These are phyloP conservation scores for Oostethus manadensis DNA, from an alignment of 2,113 vertebrate species.

Conservation along the genomic window DNA sequence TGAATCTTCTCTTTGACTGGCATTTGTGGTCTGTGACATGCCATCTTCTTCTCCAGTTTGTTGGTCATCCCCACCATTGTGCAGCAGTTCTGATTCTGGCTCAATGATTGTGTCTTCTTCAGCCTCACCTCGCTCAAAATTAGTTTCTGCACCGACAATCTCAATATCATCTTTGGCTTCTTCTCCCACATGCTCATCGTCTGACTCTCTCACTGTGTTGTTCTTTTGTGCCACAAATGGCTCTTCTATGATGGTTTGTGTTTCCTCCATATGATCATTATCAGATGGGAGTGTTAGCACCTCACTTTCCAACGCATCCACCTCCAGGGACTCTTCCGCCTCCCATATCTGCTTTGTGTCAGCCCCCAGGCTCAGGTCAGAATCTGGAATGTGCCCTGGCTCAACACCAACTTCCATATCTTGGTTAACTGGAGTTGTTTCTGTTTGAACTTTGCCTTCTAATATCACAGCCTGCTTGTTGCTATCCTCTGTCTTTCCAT, in stretches of 20 bases:
- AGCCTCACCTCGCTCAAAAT: slow-evolving; percentile 9
- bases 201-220: slow-evolving; percentile 6
- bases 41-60: slow-evolving; percentile 26
- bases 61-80: slow-evolving; percentile 23
- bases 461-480: slow-evolving; percentile 15
- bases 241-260: slow-evolving; percentile 22
- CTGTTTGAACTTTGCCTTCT: slow-evolving; percentile 11
- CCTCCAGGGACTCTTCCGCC: background rate
- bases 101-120: slow-evolving; percentile 6
- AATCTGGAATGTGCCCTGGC: slow-evolving; percentile 14
- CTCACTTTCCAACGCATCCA: slow-evolving; percentile 18
- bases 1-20: slow-evolving; percentile 30
- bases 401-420: slow-evolving; percentile 15
- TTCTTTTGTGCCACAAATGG: slow-evolving; percentile 11
- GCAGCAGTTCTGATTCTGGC: slow-evolving; percentile 19
- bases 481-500: background rate
- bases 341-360: slow-evolving; percentile 20
- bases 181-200: slow-evolving; percentile 12
- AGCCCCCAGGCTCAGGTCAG: slow-evolving; percentile 6
- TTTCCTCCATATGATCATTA: slow-evolving; percentile 27
- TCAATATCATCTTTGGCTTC: slow-evolving; percentile 13
- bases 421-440: slow-evolving; percentile 12
- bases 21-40: slow-evolving; percentile 18
- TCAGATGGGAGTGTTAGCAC: slow-evolving; percentile 7
- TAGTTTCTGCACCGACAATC: slow-evolving; percentile 4